These are phyloP conservation scores for Falco biarmicus DNA, from an alignment of 2,797 vertebrate genomes.

Conservation along the genomic window DNA sequence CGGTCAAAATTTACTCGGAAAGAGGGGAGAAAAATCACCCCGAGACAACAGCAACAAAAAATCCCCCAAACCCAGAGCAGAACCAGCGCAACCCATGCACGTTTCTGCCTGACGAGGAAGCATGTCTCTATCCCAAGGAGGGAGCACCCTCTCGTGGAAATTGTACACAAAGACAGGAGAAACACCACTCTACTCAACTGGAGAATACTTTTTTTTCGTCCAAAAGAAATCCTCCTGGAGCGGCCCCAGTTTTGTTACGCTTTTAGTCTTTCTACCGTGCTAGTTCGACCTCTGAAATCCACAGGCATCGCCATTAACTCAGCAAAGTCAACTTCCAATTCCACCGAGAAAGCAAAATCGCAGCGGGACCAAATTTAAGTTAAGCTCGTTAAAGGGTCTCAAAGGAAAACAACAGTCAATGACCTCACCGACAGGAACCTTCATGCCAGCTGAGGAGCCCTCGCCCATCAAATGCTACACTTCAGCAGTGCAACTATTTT, in stretches of 20 bases:
- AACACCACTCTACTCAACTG: rapidly evolving
- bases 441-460: background rate
- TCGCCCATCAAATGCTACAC: background rate
- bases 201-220: background rate
- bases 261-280: background rate
- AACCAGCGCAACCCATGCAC: rapidly evolving
- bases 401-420: rapidly evolving
- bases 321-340: background rate
- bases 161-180: background rate
- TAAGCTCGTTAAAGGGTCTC: background rate
- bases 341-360: background rate
- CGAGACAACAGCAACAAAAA: background rate
- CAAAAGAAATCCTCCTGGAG: background rate
- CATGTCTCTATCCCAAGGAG: background rate
- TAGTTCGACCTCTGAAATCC: background rate
- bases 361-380: background rate
- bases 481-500: background rate
- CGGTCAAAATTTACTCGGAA: background rate
- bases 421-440: background rate
- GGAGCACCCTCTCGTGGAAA: constrained; percentile 59
- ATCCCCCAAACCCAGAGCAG: background rate
- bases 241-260: background rate
- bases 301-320: background rate
- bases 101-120: background rate
- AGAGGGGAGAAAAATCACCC: background rate